phyloP scores from a whole-genome alignment of 2,113 vertebrate species.

The Stictonetta naevosa region DNA sequence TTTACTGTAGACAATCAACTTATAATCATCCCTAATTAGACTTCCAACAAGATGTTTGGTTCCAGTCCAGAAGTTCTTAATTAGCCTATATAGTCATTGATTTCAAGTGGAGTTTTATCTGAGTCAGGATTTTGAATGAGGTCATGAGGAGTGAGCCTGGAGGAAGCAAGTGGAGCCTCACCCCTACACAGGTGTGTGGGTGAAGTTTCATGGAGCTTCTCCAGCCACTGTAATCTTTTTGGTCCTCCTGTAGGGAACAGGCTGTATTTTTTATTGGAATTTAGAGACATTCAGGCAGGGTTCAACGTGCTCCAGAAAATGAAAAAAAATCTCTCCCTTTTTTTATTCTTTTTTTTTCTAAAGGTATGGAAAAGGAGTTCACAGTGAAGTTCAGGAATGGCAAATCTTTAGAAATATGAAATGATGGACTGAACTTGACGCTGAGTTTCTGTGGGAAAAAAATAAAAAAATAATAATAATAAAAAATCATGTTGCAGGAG shows the following conservation, averaged over 20 bases:
- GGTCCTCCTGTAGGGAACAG: neutral
- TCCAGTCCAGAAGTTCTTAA: conserved; percentile 21
- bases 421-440: neutral
- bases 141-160: neutral
- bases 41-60: conserved; percentile 14
- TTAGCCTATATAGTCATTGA: neutral
- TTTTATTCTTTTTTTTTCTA: too few relatives aligned
- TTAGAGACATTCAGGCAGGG: neutral
- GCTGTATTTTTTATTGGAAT: neutral
- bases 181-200: conserved; percentile 5
- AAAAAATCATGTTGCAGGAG: neutral
- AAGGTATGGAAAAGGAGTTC: neutral
- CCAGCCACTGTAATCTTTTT: neutral
- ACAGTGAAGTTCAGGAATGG: neutral
- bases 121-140: conserved; percentile 20
- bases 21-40: conserved; percentile 7
- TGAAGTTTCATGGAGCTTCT: conserved; percentile 14
- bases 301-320: neutral
- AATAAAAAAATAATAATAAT: neutral
- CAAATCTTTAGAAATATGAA: neutral
- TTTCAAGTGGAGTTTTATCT: conserved; percentile 15
- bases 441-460: neutral
- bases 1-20: neutral
- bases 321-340: neutral
- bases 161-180: neutral